These are phyloP conservation scores for Sarcophaga subvicina DNA, from an alignment of 2,888 invertebrate species.

Conservation along the genomic window DNA sequence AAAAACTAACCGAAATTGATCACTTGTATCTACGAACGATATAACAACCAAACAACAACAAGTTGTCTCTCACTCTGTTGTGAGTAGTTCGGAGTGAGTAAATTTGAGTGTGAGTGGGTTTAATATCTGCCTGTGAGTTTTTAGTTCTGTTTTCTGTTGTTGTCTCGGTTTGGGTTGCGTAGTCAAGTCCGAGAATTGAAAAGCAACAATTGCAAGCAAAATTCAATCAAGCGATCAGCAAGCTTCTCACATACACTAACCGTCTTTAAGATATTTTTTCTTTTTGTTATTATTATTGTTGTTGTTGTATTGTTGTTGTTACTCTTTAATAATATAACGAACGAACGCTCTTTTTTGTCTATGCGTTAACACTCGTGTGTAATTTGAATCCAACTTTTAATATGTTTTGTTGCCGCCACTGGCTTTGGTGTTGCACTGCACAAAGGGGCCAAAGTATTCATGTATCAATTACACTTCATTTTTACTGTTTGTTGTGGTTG, in stretches of 20 bases:
- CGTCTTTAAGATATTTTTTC: too few species aligned
- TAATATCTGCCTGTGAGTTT: background rate
- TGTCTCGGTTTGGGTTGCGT: slow-evolving; percentile 13
- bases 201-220: slow-evolving; percentile 46
- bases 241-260: background rate
- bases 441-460: background rate
- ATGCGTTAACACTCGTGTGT: background rate
- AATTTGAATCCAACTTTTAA: background rate
- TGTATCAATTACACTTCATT: background rate
- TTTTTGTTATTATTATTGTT: too few species aligned
- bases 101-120: slow-evolving; percentile 45
- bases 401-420: background rate
- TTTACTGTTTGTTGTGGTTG: slow-evolving; percentile 1
- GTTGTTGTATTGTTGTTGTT: background rate
- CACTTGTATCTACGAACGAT: slow-evolving; percentile 45
- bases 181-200: slow-evolving; percentile 10
- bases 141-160: background rate
- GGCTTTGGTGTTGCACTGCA: background rate
- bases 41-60: slow-evolving; percentile 11
- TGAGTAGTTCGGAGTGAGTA: slow-evolving; percentile 30
- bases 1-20: slow-evolving; percentile 50
- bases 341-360: background rate
- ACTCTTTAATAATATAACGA: background rate
- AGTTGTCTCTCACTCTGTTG: background rate
- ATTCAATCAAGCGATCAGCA: slow-evolving; percentile 14